Conservation (phyloP, 2,888 invertebrate species). For the Lasius platythorax region DNA sequence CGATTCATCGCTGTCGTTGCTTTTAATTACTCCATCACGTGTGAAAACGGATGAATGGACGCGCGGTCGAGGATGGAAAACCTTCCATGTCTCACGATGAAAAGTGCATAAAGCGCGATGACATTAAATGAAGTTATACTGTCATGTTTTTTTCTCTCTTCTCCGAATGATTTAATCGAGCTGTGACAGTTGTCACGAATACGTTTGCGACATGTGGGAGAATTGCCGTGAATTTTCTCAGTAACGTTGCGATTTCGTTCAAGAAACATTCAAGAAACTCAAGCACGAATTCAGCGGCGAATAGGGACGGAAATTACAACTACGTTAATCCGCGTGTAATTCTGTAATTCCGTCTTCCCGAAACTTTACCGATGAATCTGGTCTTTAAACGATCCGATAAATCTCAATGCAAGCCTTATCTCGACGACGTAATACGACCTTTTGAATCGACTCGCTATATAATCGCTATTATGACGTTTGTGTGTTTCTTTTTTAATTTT, state of each 20-base stretch:
- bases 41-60: conserved; percentile 21
- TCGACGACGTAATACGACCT: neutral
- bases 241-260: conserved; percentile 14
- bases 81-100: neutral
- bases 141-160: neutral
- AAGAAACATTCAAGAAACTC: conserved; percentile 13
- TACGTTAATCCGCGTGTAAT: conserved; percentile 34
- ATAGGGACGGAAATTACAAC: conserved; percentile 33
- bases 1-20: conserved; percentile 39
- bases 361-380: conserved; percentile 31
- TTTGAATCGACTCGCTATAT: neutral
- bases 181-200: conserved; percentile 2
- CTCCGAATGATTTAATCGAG: neutral
- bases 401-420: conserved; percentile 3
- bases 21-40: conserved; percentile 41
- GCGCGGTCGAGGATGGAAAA: conserved; percentile 1
- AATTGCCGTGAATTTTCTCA: conserved; percentile 11
- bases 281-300: conserved; percentile 17
- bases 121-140: conserved; percentile 1
- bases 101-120: neutral
- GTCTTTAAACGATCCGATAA: neutral
- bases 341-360: conserved; percentile 25
- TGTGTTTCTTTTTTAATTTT: neutral
- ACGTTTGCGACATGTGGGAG: neutral
- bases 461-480: neutral